Base-by-base conservation (phyloP, 2,888 invertebrate species). In the Caenorhabditis zanzibari region DNA sequence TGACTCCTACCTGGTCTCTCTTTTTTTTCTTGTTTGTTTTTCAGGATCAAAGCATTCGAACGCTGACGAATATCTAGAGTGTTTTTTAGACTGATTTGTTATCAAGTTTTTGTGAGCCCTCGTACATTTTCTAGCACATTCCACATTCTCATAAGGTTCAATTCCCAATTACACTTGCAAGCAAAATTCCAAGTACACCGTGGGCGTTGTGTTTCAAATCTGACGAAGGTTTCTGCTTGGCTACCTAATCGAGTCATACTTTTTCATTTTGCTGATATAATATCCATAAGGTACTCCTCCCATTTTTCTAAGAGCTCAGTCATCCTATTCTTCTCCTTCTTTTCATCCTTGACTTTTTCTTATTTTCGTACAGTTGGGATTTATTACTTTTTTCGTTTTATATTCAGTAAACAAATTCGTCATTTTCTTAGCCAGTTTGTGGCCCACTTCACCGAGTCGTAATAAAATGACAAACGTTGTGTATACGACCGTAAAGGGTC, bases 381-480 rank as follows among this genome's bases (percentile, higher is more conserved):
- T 59, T 19, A 22, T 59, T 7, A 9, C 41, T 16, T 63, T 63
- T 16, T 44, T 26, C 14, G 24, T 24, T n/a, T n/a, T n/a, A 63
- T 44, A 19, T 38, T 38, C 10, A 26, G n/a, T 1, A 22, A 14
- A 22, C 26, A 22, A 47, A 66, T 66, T 66, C 28, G 66, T 66
- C 66, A 66, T 66, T 5, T 22, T 2, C n/a, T 10, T 26, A 14
- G 22, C 14, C 26, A 26, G 19, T 26, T 16, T 12, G 26, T 44
- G 6, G 19, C 22, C n/a, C 41, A 14, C 24, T 61, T 41, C 41
- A 14, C 19, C 28, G 41, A 54, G 22, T 54, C 38, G 68, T 54
- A 52, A 68, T 54, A 68, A 68, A 68, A 54, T 68, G 52, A 66
- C 32, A 52, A 52, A 66, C 49, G 49, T 22, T 9, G 24, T 28